These are phyloP conservation scores for Bedellia somnulentella DNA, from an alignment of 2,888 invertebrate genomes.

Conservation along the genomic window DNA sequence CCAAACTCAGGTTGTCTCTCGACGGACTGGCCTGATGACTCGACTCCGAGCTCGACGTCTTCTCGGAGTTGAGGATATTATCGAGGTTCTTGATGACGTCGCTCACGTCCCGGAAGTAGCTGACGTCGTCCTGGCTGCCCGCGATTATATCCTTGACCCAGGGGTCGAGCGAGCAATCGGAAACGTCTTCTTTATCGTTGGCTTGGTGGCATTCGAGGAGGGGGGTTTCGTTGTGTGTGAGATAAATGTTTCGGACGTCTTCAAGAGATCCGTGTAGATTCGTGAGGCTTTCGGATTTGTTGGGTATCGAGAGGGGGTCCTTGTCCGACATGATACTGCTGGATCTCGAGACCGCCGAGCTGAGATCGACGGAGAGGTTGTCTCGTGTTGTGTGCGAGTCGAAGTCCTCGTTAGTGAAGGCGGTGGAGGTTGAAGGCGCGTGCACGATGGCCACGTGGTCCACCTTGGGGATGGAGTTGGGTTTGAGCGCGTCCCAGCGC, in stretches of 20 bases:
- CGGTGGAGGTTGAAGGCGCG: constrained; percentile 34
- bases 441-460: constrained; percentile 53
- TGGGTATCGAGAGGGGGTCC: constrained; percentile 35
- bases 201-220: constrained; percentile 43
- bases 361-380: constrained; percentile 32
- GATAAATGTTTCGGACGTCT: constrained; percentile 52
- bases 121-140: constrained; percentile 61
- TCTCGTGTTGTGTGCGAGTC: constrained; percentile 26
- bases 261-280: constrained; percentile 74
- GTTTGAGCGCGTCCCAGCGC: constrained; percentile 72
- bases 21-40: constrained; percentile 59
- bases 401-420: constrained; percentile 30
- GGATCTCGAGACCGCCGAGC: constrained; percentile 37
- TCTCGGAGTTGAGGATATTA: constrained; percentile 64
- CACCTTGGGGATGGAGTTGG: constrained; percentile 63
- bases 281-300: constrained; percentile 58
- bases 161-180: constrained; percentile 55
- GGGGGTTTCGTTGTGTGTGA: constrained; percentile 43
- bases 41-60: constrained; percentile 62
- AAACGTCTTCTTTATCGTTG: constrained; percentile 31
- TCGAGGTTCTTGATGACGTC: constrained; percentile 67
- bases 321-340: constrained; percentile 47
- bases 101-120: constrained; percentile 62
- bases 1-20: constrained; percentile 45
- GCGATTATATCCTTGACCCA: constrained; percentile 64